These are phyloP conservation scores for Emys orbicularis DNA, from an alignment of 2,797 vertebrate species.

Conservation along the genomic window DNA sequence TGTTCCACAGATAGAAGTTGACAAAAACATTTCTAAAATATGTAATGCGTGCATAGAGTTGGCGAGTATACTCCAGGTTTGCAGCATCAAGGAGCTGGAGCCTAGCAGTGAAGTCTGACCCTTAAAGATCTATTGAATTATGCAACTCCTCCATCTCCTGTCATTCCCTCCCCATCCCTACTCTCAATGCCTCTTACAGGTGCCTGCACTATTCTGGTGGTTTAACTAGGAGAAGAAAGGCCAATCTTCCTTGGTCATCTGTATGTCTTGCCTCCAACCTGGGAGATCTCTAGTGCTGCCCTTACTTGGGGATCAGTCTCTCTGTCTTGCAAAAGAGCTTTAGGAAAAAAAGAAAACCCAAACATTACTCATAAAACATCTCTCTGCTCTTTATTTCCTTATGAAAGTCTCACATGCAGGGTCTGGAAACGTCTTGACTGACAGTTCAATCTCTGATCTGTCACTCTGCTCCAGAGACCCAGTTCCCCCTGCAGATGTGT, in stretches of 20 bases:
- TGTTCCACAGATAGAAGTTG: neutral
- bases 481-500: neutral
- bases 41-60: neutral
- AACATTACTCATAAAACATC: neutral
- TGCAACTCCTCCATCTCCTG: neutral
- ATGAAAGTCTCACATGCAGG: neutral
- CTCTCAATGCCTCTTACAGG: neutral
- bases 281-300: neutral
- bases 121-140: neutral
- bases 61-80: neutral
- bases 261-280: neutral
- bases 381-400: neutral
- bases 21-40: neutral
- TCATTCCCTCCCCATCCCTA: neutral
- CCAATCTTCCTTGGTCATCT: neutral
- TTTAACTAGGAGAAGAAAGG: too few species aligned
- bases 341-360: neutral
- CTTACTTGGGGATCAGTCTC: neutral
- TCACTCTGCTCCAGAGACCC: neutral
- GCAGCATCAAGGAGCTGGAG: neutral
- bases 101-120: neutral
- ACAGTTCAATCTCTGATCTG: neutral
- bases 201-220: neutral
- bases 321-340: neutral
- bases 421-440: neutral